Evolutionary conservation across 2,113 vertebrate genomes (phyloP).

Genomic region (Nothobranchius furzeri): DNA sequence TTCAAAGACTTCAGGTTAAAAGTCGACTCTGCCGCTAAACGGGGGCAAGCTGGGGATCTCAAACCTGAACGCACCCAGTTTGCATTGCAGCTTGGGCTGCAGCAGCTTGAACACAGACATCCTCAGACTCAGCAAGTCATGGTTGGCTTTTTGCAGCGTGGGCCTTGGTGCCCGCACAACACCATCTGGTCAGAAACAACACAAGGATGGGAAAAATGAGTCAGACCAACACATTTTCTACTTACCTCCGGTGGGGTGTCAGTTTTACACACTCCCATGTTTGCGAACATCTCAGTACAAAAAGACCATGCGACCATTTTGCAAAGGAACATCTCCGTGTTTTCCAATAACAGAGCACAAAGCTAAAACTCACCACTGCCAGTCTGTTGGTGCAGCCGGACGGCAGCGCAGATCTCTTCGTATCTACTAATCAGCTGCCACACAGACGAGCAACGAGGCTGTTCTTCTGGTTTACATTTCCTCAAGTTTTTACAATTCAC

Average conservation of each 20-base stretch:
- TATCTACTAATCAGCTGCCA: constrained; percentile 80
- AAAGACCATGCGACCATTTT: too few relatives aligned
- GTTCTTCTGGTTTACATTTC: constrained; percentile 33
- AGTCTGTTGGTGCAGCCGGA: constrained; percentile 66
- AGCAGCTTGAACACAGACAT: constrained; percentile 79
- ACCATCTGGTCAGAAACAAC: constrained; percentile 43
- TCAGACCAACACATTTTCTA: too few relatives aligned
- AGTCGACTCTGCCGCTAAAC: background rate
- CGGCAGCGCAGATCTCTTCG: constrained; percentile 64
- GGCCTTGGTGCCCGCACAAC: constrained; percentile 50
- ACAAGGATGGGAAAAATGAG: background rate
- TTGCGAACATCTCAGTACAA: too few relatives aligned
- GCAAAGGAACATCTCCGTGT: too few relatives aligned
- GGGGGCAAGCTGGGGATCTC: background rate
- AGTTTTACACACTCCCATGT: too few relatives aligned
- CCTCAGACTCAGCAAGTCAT: constrained; percentile 81
- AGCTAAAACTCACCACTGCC: constrained; percentile 53
- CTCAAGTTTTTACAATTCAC: constrained; percentile 82
- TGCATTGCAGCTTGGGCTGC: constrained; percentile 82
- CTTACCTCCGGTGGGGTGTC: too few relatives aligned
- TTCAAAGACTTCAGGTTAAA: too few relatives aligned
- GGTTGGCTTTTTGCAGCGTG: constrained; percentile 76
- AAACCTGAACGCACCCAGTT: constrained; percentile 82
- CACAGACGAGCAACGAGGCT: constrained; percentile 68
- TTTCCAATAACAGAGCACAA: too few relatives aligned